A percentile compares a stretch with the other conserved stretches of the same genome.
These are phyloP conservation scores for Pelagia noctiluca DNA, from an alignment of 30 jellyfish, hydroid and myxozoan species.

Conservation along the genomic window DNA sequence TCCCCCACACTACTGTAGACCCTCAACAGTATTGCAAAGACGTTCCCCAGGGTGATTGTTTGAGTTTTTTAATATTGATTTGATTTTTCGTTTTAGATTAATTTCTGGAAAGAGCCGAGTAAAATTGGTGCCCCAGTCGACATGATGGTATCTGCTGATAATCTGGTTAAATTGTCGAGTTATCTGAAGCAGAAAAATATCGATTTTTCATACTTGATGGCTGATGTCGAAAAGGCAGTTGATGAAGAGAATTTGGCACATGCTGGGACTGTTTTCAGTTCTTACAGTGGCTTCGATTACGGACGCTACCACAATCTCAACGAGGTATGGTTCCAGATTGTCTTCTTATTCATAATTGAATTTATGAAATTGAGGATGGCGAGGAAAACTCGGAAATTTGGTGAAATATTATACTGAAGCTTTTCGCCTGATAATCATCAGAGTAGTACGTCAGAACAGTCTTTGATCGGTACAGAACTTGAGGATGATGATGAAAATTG, in stretches of 20 bases:
- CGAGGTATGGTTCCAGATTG: conserved; percentile 83
- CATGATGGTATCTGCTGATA: conserved; percentile 67
- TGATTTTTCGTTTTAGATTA: conserved; percentile 35
- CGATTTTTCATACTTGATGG: conserved; percentile 22
- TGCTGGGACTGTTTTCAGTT: conserved; percentile 72
- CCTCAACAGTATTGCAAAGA: too few species aligned
- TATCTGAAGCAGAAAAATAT: conserved; percentile 27
- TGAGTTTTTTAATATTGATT: neutral
- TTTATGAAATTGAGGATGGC: too few species aligned
- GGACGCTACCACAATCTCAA: conserved; percentile 67
- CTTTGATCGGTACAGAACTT: too few species aligned
- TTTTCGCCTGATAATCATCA: too few species aligned
- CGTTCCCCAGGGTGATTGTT: too few species aligned
- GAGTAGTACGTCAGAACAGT: too few species aligned
- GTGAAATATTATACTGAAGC: too few species aligned
- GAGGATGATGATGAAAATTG: too few species aligned
- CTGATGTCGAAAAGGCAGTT: conserved; percentile 66
- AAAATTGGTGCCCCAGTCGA: conserved; percentile 71
- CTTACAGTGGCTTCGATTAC: conserved; percentile 77
- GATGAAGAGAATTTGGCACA: conserved; percentile 64
- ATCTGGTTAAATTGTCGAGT: conserved; percentile 2
- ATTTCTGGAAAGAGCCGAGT: conserved; percentile 77
- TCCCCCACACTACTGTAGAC: too few species aligned
- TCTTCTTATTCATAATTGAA: too few species aligned
- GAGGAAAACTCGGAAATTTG: too few species aligned